Evolutionary conservation across 2,113 vertebrate genomes (phyloP).

Genomic region (Oostethus manadensis): DNA sequence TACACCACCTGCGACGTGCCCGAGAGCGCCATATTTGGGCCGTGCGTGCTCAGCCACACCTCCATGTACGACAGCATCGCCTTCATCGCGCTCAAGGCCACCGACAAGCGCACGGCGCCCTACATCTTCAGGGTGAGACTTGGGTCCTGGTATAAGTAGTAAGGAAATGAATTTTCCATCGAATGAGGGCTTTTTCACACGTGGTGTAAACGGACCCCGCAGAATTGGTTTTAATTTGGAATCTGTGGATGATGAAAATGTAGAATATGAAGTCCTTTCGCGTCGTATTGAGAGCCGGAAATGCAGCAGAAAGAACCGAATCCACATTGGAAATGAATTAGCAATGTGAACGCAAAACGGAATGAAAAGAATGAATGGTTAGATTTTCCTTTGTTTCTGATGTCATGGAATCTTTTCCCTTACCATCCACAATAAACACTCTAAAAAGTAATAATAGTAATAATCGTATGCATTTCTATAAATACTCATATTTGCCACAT

Average conservation of each 20-base stretch:
- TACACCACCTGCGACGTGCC: conserved; percentile 97
- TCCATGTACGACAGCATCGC: conserved; percentile 98
- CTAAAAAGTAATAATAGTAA: no score
- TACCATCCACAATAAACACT: no score
- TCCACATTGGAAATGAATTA: neutral
- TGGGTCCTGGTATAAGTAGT: no score
- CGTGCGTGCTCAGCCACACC: conserved; percentile 92
- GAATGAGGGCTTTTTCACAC: no score
- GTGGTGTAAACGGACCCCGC: no score
- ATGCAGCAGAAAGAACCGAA: neutral
- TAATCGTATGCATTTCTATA: no score
- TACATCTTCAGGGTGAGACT: conserved; percentile 89
- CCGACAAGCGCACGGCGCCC: conserved; percentile 92
- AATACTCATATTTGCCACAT: no score
- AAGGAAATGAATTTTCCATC: no score
- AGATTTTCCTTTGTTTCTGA: neutral
- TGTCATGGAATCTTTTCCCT: no score
- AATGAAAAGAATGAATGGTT: neutral
- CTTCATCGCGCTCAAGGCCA: conserved; percentile 93
- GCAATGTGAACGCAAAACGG: neutral
- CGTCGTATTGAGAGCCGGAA: neutral
- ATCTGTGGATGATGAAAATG: no score
- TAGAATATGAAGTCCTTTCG: neutral
- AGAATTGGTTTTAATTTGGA: no score
- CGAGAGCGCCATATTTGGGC: conserved; percentile 93